These are phyloP conservation scores for Podarcis siculus DNA, from an alignment of 2,797 vertebrate genomes.

Conservation along the genomic window DNA sequence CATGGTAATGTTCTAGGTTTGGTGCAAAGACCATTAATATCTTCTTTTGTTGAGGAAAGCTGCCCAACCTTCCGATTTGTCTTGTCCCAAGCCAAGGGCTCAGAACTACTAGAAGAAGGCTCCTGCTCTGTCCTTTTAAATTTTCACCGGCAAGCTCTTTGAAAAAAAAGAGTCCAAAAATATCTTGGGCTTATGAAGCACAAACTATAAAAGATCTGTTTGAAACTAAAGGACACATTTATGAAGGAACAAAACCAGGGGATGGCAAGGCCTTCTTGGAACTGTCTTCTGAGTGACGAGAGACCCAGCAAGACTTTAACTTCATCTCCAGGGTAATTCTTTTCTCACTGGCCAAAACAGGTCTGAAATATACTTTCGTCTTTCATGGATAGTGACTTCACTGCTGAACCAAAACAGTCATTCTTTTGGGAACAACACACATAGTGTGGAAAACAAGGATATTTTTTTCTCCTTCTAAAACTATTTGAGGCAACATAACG, in stretches of 20 bases:
- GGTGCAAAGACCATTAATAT: constrained; percentile 92
- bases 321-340: constrained; percentile 84
- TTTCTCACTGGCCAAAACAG: constrained; percentile 86
- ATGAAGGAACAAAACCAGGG: constrained; percentile 89
- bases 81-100: constrained; percentile 89
- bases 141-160: constrained; percentile 91
- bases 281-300: constrained; percentile 75
- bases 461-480: constrained; percentile 91
- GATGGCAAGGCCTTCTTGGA: constrained; percentile 86
- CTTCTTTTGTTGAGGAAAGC: constrained; percentile 86
- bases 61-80: constrained; percentile 88
- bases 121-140: constrained; percentile 86
- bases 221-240: constrained; percentile 93
- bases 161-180: constrained; percentile 87
- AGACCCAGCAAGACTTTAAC: constrained; percentile 79
- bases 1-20: constrained; percentile 94
- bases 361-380: constrained; percentile 84
- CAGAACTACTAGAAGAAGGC: constrained; percentile 88
- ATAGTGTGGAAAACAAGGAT: constrained; percentile 98
- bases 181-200: constrained; percentile 89
- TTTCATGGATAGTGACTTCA: constrained; percentile 88
- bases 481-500: constrained; percentile 98
- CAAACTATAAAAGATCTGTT: constrained; percentile 88
- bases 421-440: constrained; percentile 98
- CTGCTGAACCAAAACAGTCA: constrained; percentile 93